Evolutionary conservation across 2,888 invertebrate species (phyloP), one percentile per base, ranked within the genome.

Genomic region (Actias luna): DNA sequence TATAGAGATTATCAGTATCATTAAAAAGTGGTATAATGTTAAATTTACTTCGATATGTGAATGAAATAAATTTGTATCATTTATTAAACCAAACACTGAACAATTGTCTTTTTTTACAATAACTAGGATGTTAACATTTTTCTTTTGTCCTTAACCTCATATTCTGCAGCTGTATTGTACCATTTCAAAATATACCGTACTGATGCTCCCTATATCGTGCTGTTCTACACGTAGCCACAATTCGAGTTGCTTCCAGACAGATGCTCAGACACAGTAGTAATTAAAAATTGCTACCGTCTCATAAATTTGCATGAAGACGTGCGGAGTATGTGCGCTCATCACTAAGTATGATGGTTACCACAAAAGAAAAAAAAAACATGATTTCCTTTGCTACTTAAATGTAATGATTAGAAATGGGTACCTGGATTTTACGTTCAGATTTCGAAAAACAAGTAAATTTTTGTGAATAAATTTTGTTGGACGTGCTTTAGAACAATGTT

Each of bases 211-310:
- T 57, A 55, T 55, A 52, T 60, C 18, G 27, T 14, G 59, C 22
- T 27, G 27, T 52, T 67, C 63, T 63, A 60, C 52, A 58, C 33
- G 64, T 63, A 39, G 65, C 66, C 64, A 67, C 72, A 64, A 67
- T 68, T 64, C 67, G 66, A 62, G 64, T 65, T 67, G 74, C 71
- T 83, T 83, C 83, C 79, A 89, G 89, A 89, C 89, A 83, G 84
- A 85, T 83, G 84, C 87, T 87, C 85, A 89, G 90, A 88, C 89
- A 82, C 78, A 77, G 74, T 77, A 77, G 85, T 90, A 90, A 92
- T 92, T 92, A 92, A 92, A 92, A 92, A 92, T 90, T 88, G 85
- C 85, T 80, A 80, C 82, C 81, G 73, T 78, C 79, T 82, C 82
- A 72, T 82, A 78, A 83, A 87, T 88, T 87, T 86, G 81, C 87